Percentiles rank a stretch among this genome's conserved stretches.
phyloP scores from a whole-genome alignment of 2,113 vertebrate genomes.

The Centrocercus urophasianus region DNA sequence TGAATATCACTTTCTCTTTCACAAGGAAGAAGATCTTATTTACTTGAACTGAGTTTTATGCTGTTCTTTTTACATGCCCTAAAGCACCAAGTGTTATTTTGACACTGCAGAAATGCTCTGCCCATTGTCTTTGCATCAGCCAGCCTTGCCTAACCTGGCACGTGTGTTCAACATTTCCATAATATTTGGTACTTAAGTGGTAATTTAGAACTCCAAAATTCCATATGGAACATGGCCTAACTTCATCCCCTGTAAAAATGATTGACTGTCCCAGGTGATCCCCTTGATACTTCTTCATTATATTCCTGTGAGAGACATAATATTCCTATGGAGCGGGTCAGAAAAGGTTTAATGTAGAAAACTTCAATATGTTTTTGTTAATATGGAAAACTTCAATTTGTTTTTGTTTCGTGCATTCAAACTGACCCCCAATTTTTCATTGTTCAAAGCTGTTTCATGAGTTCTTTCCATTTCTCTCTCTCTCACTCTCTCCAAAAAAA shows the following conservation, averaged over 20 bases:
- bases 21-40: conserved; percentile 23
- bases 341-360: background rate
- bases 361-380: background rate
- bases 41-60: conserved; percentile 15
- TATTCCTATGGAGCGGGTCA: background rate
- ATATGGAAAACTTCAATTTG: background rate
- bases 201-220: background rate
- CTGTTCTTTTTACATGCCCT: background rate
- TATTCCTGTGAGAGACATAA: background rate
- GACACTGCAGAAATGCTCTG: background rate
- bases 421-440: background rate
- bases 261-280: background rate
- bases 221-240: background rate
- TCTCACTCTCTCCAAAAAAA: background rate
- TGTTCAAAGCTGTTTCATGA: background rate
- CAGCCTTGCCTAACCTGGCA: background rate
- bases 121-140: background rate
- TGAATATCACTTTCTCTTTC: conserved; percentile 37
- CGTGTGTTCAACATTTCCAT: background rate
- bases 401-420: background rate
- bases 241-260: background rate
- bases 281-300: background rate
- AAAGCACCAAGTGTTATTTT: background rate
- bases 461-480: background rate
- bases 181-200: background rate